Evolutionary conservation across 2,113 vertebrate genomes (phyloP).

Genomic region (Passer domesticus): DNA sequence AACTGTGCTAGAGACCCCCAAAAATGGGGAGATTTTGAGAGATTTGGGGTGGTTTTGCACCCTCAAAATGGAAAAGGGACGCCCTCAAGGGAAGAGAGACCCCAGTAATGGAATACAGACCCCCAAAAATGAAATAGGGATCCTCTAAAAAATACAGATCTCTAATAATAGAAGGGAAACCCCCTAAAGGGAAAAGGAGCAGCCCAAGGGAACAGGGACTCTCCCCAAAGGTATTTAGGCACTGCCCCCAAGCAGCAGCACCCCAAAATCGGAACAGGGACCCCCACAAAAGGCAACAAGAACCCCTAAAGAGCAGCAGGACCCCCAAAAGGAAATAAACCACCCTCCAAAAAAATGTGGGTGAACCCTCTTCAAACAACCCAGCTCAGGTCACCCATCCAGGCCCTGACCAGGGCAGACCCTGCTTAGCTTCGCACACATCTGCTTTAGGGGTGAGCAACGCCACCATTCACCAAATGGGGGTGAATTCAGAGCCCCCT

Average conservation of each 20-base stretch:
- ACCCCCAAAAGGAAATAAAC: not conserved
- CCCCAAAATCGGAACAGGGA: fast-evolving
- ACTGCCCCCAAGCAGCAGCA: not conserved
- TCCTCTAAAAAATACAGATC: no score
- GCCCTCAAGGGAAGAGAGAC: no score
- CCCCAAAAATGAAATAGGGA: no score
- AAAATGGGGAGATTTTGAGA: not conserved
- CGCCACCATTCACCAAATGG: not conserved
- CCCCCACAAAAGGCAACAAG: no score
- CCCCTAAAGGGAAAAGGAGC: not conserved
- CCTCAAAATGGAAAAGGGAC: not conserved
- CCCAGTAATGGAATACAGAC: no score
- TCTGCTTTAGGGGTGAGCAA: fast-evolving
- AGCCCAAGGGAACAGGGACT: not conserved
- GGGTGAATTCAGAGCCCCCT: not conserved
- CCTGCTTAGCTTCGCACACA: not conserved
- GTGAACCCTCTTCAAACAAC: fast-evolving
- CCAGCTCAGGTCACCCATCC: not conserved
- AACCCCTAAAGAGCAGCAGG: no score
- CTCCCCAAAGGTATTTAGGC: not conserved
- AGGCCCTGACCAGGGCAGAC: not conserved
- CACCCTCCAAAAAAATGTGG: not conserved
- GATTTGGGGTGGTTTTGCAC: not conserved
- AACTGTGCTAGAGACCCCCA: not conserved
- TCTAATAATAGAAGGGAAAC: not conserved